A percentile compares a stretch with the other conserved stretches of the same genome.
Conservation (phyloP, 2,113 vertebrate genomes). For the Ageneiosus marmoratus region DNA sequence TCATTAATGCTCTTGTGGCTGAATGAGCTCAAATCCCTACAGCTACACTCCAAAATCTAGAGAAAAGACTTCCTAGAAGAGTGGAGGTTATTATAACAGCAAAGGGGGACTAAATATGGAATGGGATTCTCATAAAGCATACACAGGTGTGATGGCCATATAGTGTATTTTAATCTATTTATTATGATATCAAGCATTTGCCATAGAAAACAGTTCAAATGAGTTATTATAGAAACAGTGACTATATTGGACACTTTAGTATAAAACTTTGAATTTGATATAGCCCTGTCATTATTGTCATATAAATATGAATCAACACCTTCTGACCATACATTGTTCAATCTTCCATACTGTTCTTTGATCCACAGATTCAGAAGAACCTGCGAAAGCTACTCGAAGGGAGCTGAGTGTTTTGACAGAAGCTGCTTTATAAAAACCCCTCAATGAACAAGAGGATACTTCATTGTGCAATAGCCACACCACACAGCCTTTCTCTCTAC, state of each 20-base stretch:
- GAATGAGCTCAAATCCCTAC: background rate
- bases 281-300: background rate
- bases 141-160: background rate
- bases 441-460: conserved; percentile 38
- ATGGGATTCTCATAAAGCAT: background rate
- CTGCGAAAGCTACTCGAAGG: conserved; percentile 84
- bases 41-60: background rate
- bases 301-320: background rate
- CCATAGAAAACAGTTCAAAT: background rate
- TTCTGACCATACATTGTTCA: background rate
- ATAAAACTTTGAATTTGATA: background rate
- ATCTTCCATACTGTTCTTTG: background rate
- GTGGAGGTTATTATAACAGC: background rate
- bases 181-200: background rate
- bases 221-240: background rate
- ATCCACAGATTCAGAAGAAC: conserved; percentile 86
- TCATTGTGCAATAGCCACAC: conserved; percentile 65
- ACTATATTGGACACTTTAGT: background rate
- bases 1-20: background rate
- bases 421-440: conserved; percentile 18
- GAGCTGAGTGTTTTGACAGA: conserved; percentile 56
- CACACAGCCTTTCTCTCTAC: conserved; percentile 38
- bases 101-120: background rate
- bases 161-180: background rate
- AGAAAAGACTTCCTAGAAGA: background rate